Percentiles rank a stretch among this genome's conserved stretches.
phyloP scores from a whole-genome alignment of 2,113 vertebrate genomes.

The Ochotona princeps region DNA sequence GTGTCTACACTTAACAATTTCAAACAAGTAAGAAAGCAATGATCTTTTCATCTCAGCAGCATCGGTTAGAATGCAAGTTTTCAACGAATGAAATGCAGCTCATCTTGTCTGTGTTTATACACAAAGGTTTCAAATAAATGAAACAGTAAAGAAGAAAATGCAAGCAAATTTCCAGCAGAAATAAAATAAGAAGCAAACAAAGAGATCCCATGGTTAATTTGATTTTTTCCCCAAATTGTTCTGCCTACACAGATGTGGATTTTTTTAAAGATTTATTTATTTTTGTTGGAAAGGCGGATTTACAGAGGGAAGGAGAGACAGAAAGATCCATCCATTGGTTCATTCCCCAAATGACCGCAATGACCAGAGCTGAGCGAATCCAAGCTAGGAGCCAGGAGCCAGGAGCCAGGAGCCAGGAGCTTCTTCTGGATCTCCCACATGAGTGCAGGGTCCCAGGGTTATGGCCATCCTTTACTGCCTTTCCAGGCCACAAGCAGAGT shows the following conservation, averaged over 20 bases:
- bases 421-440: no score
- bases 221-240: slow-evolving; percentile 19
- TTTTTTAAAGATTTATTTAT: background rate
- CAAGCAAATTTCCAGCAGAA: background rate
- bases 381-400: no score
- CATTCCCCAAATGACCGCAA: no score
- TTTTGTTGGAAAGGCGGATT: no score
- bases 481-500: no score
- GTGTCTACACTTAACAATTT: background rate
- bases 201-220: background rate
- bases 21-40: slow-evolving; percentile 9
- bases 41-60: background rate
- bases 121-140: background rate
- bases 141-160: slow-evolving; percentile 8
- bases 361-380: no score
- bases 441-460: no score
- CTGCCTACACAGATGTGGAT: background rate
- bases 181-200: slow-evolving; percentile 20
- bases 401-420: no score
- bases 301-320: no score
- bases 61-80: background rate
- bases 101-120: background rate
- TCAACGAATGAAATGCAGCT: background rate
- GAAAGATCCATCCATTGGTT: no score
- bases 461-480: no score